A percentile compares a stretch with the other conserved stretches of the same genome.
phyloP scores from a whole-genome alignment of 1,140 invertebrate genomes.

The Papilio aristodemus region DNA sequence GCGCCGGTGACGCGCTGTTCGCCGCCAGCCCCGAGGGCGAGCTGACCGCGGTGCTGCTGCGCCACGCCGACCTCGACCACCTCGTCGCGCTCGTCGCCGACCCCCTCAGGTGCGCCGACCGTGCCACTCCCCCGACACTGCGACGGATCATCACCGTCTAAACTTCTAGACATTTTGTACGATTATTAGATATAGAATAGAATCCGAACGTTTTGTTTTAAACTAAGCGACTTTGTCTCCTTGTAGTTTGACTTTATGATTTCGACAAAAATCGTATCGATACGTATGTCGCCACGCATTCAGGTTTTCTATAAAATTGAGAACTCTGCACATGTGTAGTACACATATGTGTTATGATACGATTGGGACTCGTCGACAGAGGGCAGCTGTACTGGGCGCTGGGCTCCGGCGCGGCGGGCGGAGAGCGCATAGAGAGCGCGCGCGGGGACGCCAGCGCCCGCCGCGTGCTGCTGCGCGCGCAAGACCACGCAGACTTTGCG shows the following conservation, averaged over 20 bases:
- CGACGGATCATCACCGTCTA: too few species aligned
- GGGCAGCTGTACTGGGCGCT: slow-evolving; percentile 84
- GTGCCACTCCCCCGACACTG: too few species aligned
- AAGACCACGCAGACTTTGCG: slow-evolving; percentile 48
- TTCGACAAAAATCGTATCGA: too few species aligned
- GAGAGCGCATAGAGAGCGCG: slow-evolving; percentile 82
- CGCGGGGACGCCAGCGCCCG: slow-evolving; percentile 84
- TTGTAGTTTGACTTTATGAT: too few species aligned
- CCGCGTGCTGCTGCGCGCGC: slow-evolving; percentile 68
- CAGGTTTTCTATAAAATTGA: too few species aligned
- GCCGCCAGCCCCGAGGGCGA: slow-evolving; percentile 88
- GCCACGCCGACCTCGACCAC: slow-evolving; percentile 59
- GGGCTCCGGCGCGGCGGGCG: slow-evolving; percentile 58
- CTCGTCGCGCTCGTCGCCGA: slow-evolving; percentile 83
- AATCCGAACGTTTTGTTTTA: too few species aligned
- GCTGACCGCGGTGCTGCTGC: slow-evolving; percentile 80
- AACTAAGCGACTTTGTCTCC: too few species aligned
- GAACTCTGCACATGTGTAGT: too few species aligned
- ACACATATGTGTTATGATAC: background rate
- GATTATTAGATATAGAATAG: too few species aligned
- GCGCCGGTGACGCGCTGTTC: slow-evolving; percentile 63
- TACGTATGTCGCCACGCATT: too few species aligned
- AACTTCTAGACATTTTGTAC: too few species aligned
- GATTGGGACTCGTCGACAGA: slow-evolving; percentile 48
- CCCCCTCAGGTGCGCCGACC: slow-evolving; percentile 78